Base-by-base conservation (phyloP, 2,113 vertebrate species). In the Empidonax traillii region DNA sequence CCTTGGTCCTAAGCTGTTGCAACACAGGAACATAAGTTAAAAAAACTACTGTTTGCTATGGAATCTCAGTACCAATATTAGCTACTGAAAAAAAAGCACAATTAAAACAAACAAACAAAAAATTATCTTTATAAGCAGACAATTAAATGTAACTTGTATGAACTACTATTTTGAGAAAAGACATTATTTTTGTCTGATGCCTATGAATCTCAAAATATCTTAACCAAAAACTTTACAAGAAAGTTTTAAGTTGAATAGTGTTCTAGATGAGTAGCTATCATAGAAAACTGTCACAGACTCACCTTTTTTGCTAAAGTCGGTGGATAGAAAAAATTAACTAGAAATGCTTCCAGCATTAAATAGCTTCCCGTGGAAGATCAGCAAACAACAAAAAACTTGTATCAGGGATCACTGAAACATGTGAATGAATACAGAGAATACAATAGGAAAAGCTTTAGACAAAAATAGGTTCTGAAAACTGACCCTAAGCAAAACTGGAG, bases 321-420 rank as follows among this genome's bases (percentile, higher is more conserved):
- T 77, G 46, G 22, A 80, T 47, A 86, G 66, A 94, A 96, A 90
- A 78, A 95, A 89, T 89, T 92, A 95, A 39, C 44, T 58, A 93
- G 53, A 94, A 93, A 77, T 61, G 5, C 39, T 95, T 85, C 51
- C 53, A 56, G 76, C 20, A 24, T 90, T 83, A 91, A 88, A 65
- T 49, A 85, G 78, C 44, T 82, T 92, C 20, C 23, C 37, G 69
- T n/a, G 3, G 4, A 93, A 92, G n/a, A 91, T 5, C 63, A 94
- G 35, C 6, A 93, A 85, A 35, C 28, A 74, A 39, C 12, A 7
- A 35, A 8, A 46, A 75, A 49, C 24, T 56, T 71, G 24, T 61
- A 78, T 14, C 27, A 56, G 59, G 28, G 56, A 85, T 91, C 61
- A 87, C 47, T 87, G 94, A 95, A 93, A 91, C 17, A 43, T 55